These are phyloP conservation scores for Cataglyphis albicans DNA, from an alignment of 2,888 invertebrate species.

Conservation along the genomic window DNA sequence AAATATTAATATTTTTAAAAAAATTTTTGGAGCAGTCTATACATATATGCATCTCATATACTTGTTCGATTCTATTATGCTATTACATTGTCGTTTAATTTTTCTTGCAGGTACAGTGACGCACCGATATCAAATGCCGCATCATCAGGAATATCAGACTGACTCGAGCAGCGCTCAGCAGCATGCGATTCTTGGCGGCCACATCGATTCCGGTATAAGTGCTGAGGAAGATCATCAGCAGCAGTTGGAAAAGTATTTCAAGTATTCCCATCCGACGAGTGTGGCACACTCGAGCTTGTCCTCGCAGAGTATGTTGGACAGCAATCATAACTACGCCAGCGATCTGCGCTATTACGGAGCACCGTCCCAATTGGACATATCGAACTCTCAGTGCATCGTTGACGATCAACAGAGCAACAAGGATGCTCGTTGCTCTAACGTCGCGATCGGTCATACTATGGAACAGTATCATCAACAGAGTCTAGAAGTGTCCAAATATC, in stretches of 20 bases:
- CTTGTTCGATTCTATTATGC: neutral
- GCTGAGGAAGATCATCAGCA: constrained; percentile 80
- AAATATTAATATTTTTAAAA: neutral
- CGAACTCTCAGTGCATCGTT: constrained; percentile 83
- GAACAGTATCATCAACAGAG: constrained; percentile 83
- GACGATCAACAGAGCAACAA: constrained; percentile 80
- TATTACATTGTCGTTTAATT: neutral
- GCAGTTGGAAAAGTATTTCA: constrained; percentile 84
- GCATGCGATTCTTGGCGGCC: constrained; percentile 78
- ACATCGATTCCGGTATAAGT: constrained; percentile 77
- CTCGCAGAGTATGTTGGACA: constrained; percentile 85
- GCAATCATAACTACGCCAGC: constrained; percentile 88
- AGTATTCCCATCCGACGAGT: constrained; percentile 80
- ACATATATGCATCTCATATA: neutral
- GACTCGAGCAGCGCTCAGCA: constrained; percentile 66
- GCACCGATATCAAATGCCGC: constrained; percentile 83
- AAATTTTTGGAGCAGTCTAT: neutral
- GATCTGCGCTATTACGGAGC: constrained; percentile 83
- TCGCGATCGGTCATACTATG: constrained; percentile 80
- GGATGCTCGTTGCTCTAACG: constrained; percentile 80
- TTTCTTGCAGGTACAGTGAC: constrained; percentile 77
- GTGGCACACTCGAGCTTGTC: constrained; percentile 80
- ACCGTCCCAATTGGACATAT: constrained; percentile 81
- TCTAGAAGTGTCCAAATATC: constrained; percentile 82
- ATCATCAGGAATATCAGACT: constrained; percentile 84